A percentile compares a stretch with the other conserved stretches of the same genome.
Evolutionary conservation across 2,888 invertebrate species (phyloP).

Genomic region (Abrostola tripartita): DNA sequence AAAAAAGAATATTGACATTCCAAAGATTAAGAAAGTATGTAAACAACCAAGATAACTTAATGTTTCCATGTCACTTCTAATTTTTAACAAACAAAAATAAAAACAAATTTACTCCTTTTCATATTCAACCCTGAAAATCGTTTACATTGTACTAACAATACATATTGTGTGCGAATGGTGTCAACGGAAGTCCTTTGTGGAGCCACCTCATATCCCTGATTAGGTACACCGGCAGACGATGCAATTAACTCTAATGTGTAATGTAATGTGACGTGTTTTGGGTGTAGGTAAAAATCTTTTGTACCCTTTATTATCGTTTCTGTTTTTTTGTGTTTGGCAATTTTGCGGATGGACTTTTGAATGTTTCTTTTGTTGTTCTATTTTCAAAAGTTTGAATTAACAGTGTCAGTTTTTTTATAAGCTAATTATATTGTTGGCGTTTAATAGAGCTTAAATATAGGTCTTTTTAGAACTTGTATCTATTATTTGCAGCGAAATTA

Average conservation of each 20-base stretch:
- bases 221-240: conserved; percentile 47
- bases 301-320: conserved; percentile 45
- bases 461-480: too few relatives aligned
- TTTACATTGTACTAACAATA: conserved; percentile 57
- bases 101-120: conserved; percentile 12
- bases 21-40: too few relatives aligned
- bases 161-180: conserved; percentile 58
- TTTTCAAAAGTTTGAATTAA: conserved; percentile 3
- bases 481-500: too few relatives aligned
- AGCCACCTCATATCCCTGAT: conserved; percentile 66
- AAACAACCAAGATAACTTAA: neutral
- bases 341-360: conserved; percentile 41
- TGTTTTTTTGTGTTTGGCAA: conserved; percentile 47
- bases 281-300: conserved; percentile 43
- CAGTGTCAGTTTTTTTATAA: neutral
- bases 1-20: too few relatives aligned
- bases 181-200: conserved; percentile 61
- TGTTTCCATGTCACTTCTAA: neutral
- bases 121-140: conserved; percentile 35
- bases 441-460: neutral
- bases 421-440: neutral
- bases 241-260: conserved; percentile 58
- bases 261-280: conserved; percentile 11
- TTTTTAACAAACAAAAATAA: conserved; percentile 11
- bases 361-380: conserved; percentile 28